These are phyloP conservation scores for Ascidia mentula DNA, from an alignment of 23 tunicate genomes.

Conservation along the genomic window DNA sequence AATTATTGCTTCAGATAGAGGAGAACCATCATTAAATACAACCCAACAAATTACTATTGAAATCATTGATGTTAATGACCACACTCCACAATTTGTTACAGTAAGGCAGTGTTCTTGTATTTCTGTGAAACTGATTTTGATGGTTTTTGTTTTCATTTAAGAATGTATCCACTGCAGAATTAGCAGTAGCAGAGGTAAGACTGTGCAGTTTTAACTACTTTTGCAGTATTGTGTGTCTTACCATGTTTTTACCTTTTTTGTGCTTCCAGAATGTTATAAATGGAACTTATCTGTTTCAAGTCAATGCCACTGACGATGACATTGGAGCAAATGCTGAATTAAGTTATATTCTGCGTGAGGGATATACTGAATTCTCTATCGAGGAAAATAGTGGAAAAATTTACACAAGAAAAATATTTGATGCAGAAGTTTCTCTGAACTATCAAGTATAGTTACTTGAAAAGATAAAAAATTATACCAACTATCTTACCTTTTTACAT, in stretches of 20 bases:
- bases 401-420: not conserved
- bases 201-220: too few relatives aligned
- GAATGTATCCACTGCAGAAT: not conserved
- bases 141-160: too few relatives aligned
- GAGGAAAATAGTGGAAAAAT: slow-evolving; percentile 23
- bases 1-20: slow-evolving; percentile 36
- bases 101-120: too few relatives aligned
- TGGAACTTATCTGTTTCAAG: slow-evolving; percentile 20
- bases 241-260: not conserved
- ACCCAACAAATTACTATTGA: slow-evolving; percentile 2
- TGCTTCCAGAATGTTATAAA: not conserved
- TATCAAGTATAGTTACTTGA: too few relatives aligned
- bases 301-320: slow-evolving; percentile 43
- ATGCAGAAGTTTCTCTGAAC: not conserved
- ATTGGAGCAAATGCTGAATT: slow-evolving; percentile 20
- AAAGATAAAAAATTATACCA: too few relatives aligned
- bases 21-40: slow-evolving; percentile 18
- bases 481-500: not conserved
- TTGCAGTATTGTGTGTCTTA: too few relatives aligned
- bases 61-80: slow-evolving; percentile 45
- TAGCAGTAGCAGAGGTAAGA: too few relatives aligned
- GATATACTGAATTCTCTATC: slow-evolving; percentile 16
- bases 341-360: slow-evolving; percentile 14
- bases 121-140: too few relatives aligned
- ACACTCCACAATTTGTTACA: slow-evolving; percentile 25